Evolutionary conservation across 2,888 invertebrate species (phyloP), one percentile per base, ranked within the genome.

Genomic region (Eretmocerus hayati): DNA sequence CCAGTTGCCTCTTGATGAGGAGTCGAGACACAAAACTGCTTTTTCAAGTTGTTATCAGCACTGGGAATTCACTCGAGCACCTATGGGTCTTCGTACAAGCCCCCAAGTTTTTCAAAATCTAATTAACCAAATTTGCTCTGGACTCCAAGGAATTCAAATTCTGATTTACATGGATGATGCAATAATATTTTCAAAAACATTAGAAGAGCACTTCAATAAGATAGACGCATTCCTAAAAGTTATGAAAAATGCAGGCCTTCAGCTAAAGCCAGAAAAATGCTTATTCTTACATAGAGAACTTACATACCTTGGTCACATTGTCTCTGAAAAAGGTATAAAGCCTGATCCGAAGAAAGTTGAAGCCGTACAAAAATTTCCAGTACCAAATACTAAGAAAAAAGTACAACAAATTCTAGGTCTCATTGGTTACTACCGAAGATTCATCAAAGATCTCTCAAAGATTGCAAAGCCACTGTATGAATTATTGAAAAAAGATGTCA

Each of bases 401-500:
- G 5, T 36, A 8, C 21, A 18, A 21, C 40, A 40, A 21, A 23
- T 23, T 40, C 13, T 40, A 22, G 40, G 40, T 21, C 23, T 40
- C 4, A 15, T n/a, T 4, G 40, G 40, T 22, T 40, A 20, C 16
- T 40, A 40, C 23, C 13, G 40, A 11, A 6, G 16, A 16, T 36
- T 36, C 20, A 36, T 36, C 18, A 18, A 16, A 16, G 19, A 36
- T 20, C 55, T 55, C 41, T 46, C 51, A 9, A 30, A 39, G 37
- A 32, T 53, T 21, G 48, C 54, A 3, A 49, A 52, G n/a, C n/a
- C n/a, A n/a, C n/a, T n/a, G n/a, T n/a, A n/a, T n/a, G n/a, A n/a
- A n/a, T n/a, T n/a, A 9, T 32, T 52, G 6, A 52, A 47, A n/a
- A 54, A 52, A 32, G 42, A 46, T 9, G 21, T 11, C 13, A 9